Percentiles rank a stretch among this genome's conserved stretches.
Conservation (phyloP, 1,140 invertebrate genomes). For the Nephila pilipes region DNA sequence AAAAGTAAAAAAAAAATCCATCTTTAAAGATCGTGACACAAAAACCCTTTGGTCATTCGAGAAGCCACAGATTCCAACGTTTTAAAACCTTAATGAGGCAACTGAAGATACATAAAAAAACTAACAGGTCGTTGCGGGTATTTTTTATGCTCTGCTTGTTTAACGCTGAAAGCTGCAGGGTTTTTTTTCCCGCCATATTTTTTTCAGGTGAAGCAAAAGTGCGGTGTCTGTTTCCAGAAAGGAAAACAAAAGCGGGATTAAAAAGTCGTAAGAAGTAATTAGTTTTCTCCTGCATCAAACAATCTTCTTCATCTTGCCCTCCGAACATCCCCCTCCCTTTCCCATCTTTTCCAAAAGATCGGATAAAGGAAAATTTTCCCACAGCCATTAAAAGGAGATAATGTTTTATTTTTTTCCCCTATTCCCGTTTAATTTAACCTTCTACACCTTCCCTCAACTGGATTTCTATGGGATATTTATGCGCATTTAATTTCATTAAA, state of each 20-base stretch:
- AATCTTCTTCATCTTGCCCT: constrained; percentile 53
- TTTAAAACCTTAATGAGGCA: constrained; percentile 76
- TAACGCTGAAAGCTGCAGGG: constrained; percentile 49
- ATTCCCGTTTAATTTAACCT: neutral
- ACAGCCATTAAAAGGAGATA: constrained; percentile 74
- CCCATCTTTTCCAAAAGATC: constrained; percentile 47
- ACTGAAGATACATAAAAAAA: constrained; percentile 69
- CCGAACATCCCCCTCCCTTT: neutral
- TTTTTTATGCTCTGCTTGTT: constrained; percentile 71
- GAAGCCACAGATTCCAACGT: constrained; percentile 70
- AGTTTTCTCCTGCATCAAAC: constrained; percentile 74
- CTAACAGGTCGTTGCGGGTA: constrained; percentile 67
- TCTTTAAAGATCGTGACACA: constrained; percentile 69
- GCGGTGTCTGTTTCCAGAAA: constrained; percentile 71
- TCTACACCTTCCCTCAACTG: neutral
- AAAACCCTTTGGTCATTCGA: constrained; percentile 74
- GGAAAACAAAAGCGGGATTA: constrained; percentile 74
- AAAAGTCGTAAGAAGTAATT: constrained; percentile 77
- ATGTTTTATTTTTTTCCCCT: constrained; percentile 54
- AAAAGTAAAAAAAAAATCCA: constrained; percentile 38
- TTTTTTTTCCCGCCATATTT: constrained; percentile 42
- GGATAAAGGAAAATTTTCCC: constrained; percentile 70
- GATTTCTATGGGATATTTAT: constrained; percentile 70
- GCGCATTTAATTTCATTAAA: constrained; percentile 74
- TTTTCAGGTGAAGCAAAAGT: constrained; percentile 63